Evolutionary conservation across 2,888 invertebrate species (phyloP).

Genomic region (Cryptus armator): DNA sequence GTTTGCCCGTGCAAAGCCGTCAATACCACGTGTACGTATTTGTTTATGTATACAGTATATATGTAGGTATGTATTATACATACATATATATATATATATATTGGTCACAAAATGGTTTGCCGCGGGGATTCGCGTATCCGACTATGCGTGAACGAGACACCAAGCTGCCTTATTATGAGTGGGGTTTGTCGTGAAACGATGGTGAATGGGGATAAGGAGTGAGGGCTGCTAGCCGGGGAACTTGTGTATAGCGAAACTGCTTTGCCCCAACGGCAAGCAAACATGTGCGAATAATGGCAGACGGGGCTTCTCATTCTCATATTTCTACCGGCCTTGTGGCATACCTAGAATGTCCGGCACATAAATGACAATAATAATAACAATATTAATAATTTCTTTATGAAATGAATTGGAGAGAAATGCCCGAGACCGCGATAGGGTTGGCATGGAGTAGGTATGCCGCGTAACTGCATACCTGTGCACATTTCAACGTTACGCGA

Average conservation of each 20-base stretch:
- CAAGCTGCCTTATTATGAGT: slow-evolving; percentile 9
- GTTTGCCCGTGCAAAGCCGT: too few relatives aligned
- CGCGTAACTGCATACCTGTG: neutral
- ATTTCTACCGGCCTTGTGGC: slow-evolving; percentile 7
- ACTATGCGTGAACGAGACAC: slow-evolving; percentile 1
- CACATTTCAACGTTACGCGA: slow-evolving; percentile 20
- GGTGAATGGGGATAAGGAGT: neutral
- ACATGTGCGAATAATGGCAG: slow-evolving; percentile 13
- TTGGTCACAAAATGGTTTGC: too few relatives aligned
- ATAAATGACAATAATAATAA: slow-evolving; percentile 20
- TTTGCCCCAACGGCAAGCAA: neutral
- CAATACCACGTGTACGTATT: too few relatives aligned
- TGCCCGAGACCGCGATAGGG: neutral
- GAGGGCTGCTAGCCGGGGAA: too few relatives aligned
- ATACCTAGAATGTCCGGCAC: slow-evolving; percentile 14
- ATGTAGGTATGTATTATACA: too few relatives aligned
- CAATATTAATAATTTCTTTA: neutral
- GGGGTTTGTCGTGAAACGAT: neutral
- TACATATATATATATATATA: too few relatives aligned
- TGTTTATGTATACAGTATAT: too few relatives aligned
- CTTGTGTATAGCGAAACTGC: too few relatives aligned
- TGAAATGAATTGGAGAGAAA: slow-evolving; percentile 14
- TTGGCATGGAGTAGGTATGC: neutral
- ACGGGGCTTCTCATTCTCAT: slow-evolving; percentile 19
- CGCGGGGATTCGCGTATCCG: too few relatives aligned